Conservation (phyloP, 2,888 invertebrate genomes). For the Gastrophysa polygoni region DNA sequence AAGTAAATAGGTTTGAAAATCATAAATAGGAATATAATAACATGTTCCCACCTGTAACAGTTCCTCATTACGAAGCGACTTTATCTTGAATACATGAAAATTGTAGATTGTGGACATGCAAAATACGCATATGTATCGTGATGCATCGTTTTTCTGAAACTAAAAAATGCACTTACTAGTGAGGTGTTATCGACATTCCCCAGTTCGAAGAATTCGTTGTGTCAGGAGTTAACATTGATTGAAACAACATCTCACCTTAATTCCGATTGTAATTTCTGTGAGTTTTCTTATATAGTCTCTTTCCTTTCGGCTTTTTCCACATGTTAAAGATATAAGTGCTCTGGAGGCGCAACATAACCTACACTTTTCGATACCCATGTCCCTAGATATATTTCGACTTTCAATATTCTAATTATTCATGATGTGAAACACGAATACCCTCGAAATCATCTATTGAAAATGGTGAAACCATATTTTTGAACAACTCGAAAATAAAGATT, state of each 20-base stretch:
- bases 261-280: constrained; percentile 18
- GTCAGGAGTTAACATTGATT: too few relatives aligned
- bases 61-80: constrained; percentile 19
- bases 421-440: too few relatives aligned
- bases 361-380: constrained; percentile 11
- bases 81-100: constrained; percentile 23
- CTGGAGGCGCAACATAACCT: constrained; percentile 28
- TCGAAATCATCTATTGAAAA: too few relatives aligned
- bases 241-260: constrained; percentile 26
- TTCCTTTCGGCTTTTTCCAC: constrained; percentile 22
- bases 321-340: constrained; percentile 24
- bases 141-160: constrained; percentile 26
- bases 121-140: constrained; percentile 20
- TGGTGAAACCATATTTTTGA: too few relatives aligned
- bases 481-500: too few relatives aligned
- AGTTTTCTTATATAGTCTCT: constrained; percentile 28
- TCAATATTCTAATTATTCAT: too few relatives aligned
- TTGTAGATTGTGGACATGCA: constrained; percentile 25
- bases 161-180: too few relatives aligned
- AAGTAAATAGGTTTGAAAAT: constrained; percentile 3
- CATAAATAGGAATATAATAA: background rate
- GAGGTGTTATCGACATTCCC: too few relatives aligned
- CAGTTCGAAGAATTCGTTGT: too few relatives aligned
- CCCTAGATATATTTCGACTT: too few relatives aligned
- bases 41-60: constrained; percentile 18